A percentile compares a stretch with the other conserved stretches of the same genome.
Evolutionary conservation across 2,113 vertebrate genomes (phyloP).

Genomic region (Oxyura jamaicensis): DNA sequence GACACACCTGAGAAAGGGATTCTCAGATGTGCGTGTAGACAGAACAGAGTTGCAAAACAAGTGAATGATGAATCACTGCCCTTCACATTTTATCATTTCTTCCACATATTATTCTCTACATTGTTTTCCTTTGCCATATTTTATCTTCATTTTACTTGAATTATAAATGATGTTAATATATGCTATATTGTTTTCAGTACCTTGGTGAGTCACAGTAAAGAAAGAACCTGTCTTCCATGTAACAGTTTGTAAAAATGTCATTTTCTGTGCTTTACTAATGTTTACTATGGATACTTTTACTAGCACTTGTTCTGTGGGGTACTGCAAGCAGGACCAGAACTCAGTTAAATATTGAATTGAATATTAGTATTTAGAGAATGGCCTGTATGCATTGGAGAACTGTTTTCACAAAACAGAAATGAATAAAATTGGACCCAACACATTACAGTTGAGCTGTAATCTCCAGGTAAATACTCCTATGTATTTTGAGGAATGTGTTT

Average conservation of each 20-base stretch:
- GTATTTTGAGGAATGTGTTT: not conserved
- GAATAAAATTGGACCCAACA: not conserved
- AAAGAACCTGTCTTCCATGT: not conserved
- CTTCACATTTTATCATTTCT: not conserved
- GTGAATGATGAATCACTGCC: not conserved
- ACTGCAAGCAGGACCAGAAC: not conserved
- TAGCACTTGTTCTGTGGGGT: not conserved
- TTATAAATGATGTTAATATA: not conserved
- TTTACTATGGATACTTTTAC: not conserved
- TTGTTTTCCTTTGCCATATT: not conserved
- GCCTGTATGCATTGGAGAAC: too few species aligned
- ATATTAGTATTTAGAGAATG: not conserved
- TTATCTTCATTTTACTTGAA: not conserved
- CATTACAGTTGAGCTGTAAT: not conserved
- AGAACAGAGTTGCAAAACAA: not conserved
- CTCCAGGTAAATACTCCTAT: not conserved
- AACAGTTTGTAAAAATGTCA: not conserved
- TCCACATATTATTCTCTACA: accelerated
- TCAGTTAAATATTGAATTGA: not conserved
- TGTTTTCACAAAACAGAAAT: not conserved
- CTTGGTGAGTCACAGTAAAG: not conserved
- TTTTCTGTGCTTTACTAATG: not conserved
- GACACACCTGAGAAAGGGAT: not conserved
- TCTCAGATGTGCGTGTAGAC: accelerated
- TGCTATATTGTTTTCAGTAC: not conserved